Conservation (phyloP, 2,888 invertebrate species). For the Platycheirus rosarum region DNA sequence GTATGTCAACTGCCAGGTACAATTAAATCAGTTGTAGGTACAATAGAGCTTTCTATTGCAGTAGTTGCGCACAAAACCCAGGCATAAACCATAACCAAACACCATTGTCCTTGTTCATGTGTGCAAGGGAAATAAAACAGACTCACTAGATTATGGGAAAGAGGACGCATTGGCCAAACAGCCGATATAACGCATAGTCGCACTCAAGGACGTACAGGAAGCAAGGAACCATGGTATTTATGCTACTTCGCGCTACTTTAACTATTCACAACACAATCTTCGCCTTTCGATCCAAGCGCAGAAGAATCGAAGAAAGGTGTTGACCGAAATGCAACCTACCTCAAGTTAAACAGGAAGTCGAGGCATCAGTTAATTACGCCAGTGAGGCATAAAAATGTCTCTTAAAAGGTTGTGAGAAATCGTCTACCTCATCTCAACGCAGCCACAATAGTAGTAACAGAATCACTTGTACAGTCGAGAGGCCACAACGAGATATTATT, state of each 20-base stretch:
- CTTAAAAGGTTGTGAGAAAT: slow-evolving; percentile 35
- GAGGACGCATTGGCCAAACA: slow-evolving; percentile 1
- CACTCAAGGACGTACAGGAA: slow-evolving; percentile 20
- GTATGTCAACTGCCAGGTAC: slow-evolving; percentile 52
- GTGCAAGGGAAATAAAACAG: slow-evolving; percentile 57
- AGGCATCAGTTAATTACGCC: slow-evolving; percentile 60
- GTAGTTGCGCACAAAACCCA: neutral
- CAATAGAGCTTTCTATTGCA: neutral
- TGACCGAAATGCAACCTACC: slow-evolving; percentile 41
- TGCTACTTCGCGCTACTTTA: no score
- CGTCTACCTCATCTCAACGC: neutral
- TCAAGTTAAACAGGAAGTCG: slow-evolving; percentile 40
- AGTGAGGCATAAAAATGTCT: slow-evolving; percentile 49
- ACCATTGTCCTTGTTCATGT: slow-evolving; percentile 33
- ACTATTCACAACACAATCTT: slow-evolving; percentile 28
- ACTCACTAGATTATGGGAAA: slow-evolving; percentile 10
- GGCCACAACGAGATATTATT: slow-evolving; percentile 59
- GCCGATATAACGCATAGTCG: neutral
- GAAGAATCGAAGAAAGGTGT: slow-evolving; percentile 53
- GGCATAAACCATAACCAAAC: slow-evolving; percentile 2
- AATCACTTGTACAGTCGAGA: neutral
- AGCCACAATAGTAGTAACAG: slow-evolving; percentile 9
- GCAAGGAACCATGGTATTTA: no score
- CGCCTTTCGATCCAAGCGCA: neutral
- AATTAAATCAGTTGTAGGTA: slow-evolving; percentile 32